Conservation (phyloP, 2,888 invertebrate genomes). For the Acheta domesticus region DNA sequence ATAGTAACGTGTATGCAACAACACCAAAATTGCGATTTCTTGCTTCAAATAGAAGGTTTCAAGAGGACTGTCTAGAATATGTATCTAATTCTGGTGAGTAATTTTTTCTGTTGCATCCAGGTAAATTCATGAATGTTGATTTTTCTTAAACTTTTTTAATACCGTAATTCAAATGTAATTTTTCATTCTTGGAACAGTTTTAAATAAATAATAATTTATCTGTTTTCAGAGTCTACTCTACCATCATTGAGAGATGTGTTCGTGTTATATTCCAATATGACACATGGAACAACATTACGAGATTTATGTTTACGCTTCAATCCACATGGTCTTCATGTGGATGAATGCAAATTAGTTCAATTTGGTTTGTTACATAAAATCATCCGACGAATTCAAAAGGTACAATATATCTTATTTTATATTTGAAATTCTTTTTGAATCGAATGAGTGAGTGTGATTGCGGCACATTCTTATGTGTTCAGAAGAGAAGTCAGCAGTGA, state of each 20-base stretch:
- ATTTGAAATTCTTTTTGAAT: no score
- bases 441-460: no score
- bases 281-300: constrained; percentile 70
- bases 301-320: constrained; percentile 71
- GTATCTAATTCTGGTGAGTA: constrained; percentile 64
- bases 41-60: constrained; percentile 62
- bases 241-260: constrained; percentile 69
- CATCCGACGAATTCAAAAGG: constrained; percentile 77
- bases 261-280: constrained; percentile 71
- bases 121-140: constrained; percentile 12
- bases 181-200: neutral
- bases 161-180: constrained; percentile 2
- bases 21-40: constrained; percentile 70
- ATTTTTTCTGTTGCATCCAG: constrained; percentile 20
- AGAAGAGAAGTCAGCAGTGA: no score
- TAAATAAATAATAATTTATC: constrained; percentile 27
- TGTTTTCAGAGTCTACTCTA: constrained; percentile 56
- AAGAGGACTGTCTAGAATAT: constrained; percentile 68
- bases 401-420: constrained; percentile 40
- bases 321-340: constrained; percentile 69
- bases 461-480: no score
- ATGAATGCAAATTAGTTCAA: constrained; percentile 78
- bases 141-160: no score
- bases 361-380: constrained; percentile 82
- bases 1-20: constrained; percentile 79